These are phyloP conservation scores for Trissoscelio sp. DNA, from an alignment of 2,888 invertebrate genomes.

Conservation along the genomic window DNA sequence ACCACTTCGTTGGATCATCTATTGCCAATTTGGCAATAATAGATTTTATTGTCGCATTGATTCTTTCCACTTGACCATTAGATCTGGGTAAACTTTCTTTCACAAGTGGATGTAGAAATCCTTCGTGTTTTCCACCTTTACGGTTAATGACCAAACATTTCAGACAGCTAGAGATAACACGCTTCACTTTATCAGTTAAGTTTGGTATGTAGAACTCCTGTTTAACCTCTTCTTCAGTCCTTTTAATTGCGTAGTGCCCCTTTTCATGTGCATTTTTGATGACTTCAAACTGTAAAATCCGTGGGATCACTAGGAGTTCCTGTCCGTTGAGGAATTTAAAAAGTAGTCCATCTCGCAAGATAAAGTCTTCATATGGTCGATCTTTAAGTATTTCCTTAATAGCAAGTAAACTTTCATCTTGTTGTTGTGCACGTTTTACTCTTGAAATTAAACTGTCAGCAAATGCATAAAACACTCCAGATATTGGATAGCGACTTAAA, in stretches of 20 bases:
- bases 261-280: conserved; percentile 28
- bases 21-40: conserved; percentile 19
- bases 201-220: conserved; percentile 44
- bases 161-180: conserved; percentile 45
- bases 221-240: conserved; percentile 32
- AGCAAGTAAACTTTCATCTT: conserved; percentile 37
- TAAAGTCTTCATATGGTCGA: conserved; percentile 40
- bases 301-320: conserved; percentile 39
- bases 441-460: background rate
- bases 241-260: conserved; percentile 26
- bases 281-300: conserved; percentile 50
- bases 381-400: conserved; percentile 40
- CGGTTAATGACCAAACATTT: conserved; percentile 45
- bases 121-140: conserved; percentile 56
- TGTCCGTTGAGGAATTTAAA: conserved; percentile 47
- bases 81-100: conserved; percentile 33
- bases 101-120: conserved; percentile 49
- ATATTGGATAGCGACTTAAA: conserved; percentile 27
- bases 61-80: conserved; percentile 67
- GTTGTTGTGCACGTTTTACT: conserved; percentile 43
- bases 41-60: conserved; percentile 43
- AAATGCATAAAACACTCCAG: background rate
- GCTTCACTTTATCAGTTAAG: conserved; percentile 38
- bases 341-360: conserved; percentile 9
- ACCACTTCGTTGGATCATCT: conserved; percentile 75